Conservation (phyloP, 2,797 vertebrate genomes). For the Muraenolepis orangiensis region DNA sequence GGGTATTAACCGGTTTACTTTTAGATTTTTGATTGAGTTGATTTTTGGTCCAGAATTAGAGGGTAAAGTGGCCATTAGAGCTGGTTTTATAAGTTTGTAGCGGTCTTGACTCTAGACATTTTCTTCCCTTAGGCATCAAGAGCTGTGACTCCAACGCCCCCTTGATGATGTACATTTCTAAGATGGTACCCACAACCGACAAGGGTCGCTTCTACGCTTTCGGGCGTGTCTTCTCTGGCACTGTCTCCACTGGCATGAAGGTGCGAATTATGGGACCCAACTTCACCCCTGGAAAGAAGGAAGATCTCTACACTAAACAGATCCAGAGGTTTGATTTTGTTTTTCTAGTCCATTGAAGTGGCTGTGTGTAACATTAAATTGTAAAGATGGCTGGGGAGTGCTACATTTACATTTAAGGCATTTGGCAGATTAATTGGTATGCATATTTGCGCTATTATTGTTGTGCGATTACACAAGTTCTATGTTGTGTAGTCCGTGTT, state of each 20-base stretch:
- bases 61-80: background rate
- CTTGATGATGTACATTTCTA: conserved; percentile 98
- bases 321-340: conserved; percentile 84
- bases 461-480: background rate
- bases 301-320: conserved; percentile 91
- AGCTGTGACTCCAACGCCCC: conserved; percentile 92
- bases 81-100: background rate
- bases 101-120: background rate
- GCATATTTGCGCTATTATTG: background rate
- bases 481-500: background rate
- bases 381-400: background rate
- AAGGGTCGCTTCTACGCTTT: conserved; percentile 97
- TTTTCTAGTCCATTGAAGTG: background rate
- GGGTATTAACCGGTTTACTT: conserved; percentile 75
- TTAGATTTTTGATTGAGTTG: conserved; percentile 1
- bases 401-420: too few species aligned
- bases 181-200: conserved; percentile 95
- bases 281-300: conserved; percentile 92
- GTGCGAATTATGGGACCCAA: conserved; percentile 98
- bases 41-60: background rate
- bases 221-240: conserved; percentile 91
- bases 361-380: background rate
- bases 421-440: background rate
- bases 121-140: conserved; percentile 80
- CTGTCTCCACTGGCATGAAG: conserved; percentile 88